Percentiles rank a stretch among this genome's conserved stretches.
phyloP scores from a whole-genome alignment of 2,113 vertebrate genomes.

The Galemys pyrenaicus region DNA sequence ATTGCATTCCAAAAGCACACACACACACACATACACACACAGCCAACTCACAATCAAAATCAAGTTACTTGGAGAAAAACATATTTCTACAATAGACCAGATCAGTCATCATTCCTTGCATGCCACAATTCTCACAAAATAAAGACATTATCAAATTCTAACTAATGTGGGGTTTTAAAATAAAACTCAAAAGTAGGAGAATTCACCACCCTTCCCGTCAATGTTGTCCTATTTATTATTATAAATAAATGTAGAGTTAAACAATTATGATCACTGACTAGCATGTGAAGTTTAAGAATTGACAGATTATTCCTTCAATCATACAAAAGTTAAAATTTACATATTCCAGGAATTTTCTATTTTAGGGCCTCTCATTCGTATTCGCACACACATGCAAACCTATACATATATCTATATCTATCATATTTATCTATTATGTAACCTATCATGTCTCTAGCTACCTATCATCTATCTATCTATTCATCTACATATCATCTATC shows the following conservation, averaged over 20 bases:
- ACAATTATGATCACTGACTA: background rate
- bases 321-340: background rate
- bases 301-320: rapidly evolving
- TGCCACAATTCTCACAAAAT: background rate
- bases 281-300: background rate
- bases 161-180: background rate
- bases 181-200: background rate
- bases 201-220: too few species aligned
- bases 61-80: background rate
- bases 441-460: too few species aligned
- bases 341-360: background rate
- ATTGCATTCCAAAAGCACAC: background rate
- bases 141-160: background rate
- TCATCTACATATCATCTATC: too few species aligned
- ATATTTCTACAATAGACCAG: background rate
- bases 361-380: background rate
- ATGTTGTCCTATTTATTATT: too few species aligned
- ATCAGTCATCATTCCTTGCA: background rate
- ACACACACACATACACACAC: background rate
- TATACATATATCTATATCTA: too few species aligned
- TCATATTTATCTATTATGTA: too few species aligned
- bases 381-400: background rate
- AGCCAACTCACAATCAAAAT: background rate
- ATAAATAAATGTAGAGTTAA: background rate
- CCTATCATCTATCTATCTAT: too few species aligned